A percentile compares a stretch with the other conserved stretches of the same genome.
phyloP scores from a whole-genome alignment of 2,888 invertebrate species.

The Spodoptera exigua region DNA sequence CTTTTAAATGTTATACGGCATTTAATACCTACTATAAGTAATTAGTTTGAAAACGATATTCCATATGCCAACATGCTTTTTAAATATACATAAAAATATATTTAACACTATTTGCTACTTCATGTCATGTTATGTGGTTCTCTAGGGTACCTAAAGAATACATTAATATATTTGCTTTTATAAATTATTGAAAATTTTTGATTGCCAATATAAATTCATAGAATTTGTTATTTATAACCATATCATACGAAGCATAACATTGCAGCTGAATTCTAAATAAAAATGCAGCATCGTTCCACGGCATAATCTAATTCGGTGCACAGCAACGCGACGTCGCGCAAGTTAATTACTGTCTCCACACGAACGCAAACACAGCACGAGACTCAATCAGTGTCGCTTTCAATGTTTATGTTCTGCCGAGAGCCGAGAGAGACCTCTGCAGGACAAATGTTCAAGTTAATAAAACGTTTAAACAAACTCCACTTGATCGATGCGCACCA shows the following conservation, averaged over 20 bases:
- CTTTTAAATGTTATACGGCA: too few relatives aligned
- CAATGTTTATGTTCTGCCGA: constrained; percentile 40
- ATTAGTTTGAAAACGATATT: too few relatives aligned
- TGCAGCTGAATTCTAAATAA: constrained; percentile 39
- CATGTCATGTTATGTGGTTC: too few relatives aligned
- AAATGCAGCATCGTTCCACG: constrained; percentile 34
- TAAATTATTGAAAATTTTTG: too few relatives aligned
- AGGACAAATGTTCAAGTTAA: constrained; percentile 6
- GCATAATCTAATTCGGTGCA: constrained; percentile 48
- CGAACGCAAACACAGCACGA: constrained; percentile 34
- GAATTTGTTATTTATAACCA: not conserved
- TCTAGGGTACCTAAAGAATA: too few relatives aligned
- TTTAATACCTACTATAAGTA: too few relatives aligned
- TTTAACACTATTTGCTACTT: too few relatives aligned
- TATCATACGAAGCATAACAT: not conserved
- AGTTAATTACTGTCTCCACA: constrained; percentile 49
- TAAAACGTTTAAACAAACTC: not conserved
- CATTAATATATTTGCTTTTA: too few relatives aligned
- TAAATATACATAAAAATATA: too few relatives aligned
- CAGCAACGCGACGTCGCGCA: constrained; percentile 40
- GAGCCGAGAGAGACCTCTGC: constrained; percentile 2
- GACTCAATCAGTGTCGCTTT: constrained; percentile 52
- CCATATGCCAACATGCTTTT: too few relatives aligned
- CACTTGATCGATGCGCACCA: not conserved
- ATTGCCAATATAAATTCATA: too few relatives aligned